Evolutionary conservation across 2,888 invertebrate species (phyloP), one percentile per base, ranked within the genome.

Genomic region (Acrobasis repandana): DNA sequence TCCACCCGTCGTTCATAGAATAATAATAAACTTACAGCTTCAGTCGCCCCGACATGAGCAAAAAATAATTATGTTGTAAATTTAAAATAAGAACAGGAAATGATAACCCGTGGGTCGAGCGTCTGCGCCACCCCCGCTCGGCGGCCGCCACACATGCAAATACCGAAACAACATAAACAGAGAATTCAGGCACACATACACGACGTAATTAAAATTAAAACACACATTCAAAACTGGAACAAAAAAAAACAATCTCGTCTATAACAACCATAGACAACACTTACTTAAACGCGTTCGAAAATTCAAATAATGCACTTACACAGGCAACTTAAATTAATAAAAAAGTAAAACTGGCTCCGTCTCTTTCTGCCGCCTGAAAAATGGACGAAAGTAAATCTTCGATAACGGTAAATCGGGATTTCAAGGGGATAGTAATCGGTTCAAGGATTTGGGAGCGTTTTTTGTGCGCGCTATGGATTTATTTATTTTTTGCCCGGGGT

Each of bases 31-130:
- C 72, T 72, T 80, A 75, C 81, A 83, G 80, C 76, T 69, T 74
- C 79, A 67, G 81, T 75, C 72, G 67, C 67, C 67, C 65, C 57
- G 67, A 67, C 68, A 60, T 66, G 59, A 72, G 82, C 82, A 86
- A 89, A 89, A 90, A 90, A 87, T 74, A 72, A 73, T 77, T 76
- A 82, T 80, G 89, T 84, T 88, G 88, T 90, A 90, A 88, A 90
- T 87, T 86, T 88, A 85, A 89, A 91, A 89, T 88, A 84, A 83
- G 88, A 85, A 90, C 91, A 91, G 92, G 92, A 92, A 86, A 90
- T 91, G 90, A 92, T 92, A 91, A 92, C 90, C 90, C 88, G 84
- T 83, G 85, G 90, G 89, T 89, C 86, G 84, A 76, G 82, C 77
- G 81, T 77, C 78, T 72, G 80, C 80, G 76, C 70, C 72, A 76